Evolutionary conservation across 2,113 vertebrate species (phyloP).

Genomic region (Peromyscus leucopus): DNA sequence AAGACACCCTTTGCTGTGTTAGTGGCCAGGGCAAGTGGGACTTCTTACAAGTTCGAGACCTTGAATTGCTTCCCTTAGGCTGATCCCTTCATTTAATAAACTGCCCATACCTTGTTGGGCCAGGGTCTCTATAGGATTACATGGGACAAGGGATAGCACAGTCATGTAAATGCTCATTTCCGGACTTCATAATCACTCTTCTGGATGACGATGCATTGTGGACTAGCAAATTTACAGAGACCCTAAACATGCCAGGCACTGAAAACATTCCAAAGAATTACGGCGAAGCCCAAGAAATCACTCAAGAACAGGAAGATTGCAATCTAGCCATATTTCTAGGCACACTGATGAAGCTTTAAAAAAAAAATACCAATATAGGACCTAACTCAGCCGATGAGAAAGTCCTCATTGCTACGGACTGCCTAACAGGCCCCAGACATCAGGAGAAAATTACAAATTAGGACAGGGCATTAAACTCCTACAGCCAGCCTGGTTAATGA

Average conservation of each 20-base stretch:
- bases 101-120: no score
- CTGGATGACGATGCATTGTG: neutral
- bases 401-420: neutral
- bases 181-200: neutral
- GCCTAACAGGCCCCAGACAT: neutral
- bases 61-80: neutral
- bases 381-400: neutral
- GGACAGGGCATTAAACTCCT: neutral
- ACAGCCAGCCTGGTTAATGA: neutral
- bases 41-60: neutral
- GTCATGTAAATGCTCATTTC: neutral
- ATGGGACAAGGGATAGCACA: neutral
- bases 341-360: neutral
- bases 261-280: neutral
- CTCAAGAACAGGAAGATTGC: neutral
- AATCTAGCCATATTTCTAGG: neutral
- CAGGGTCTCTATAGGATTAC: neutral
- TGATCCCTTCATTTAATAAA: neutral
- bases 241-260: neutral
- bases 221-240: neutral
- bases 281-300: neutral
- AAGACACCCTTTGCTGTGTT: neutral
- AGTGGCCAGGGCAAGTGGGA: neutral
- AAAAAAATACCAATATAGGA: neutral
- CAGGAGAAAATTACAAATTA: constrained; percentile 14